Percentiles rank a stretch among this genome's conserved stretches.
These are phyloP conservation scores for Ia io DNA, from an alignment of 2,113 vertebrate species.

Conservation along the genomic window DNA sequence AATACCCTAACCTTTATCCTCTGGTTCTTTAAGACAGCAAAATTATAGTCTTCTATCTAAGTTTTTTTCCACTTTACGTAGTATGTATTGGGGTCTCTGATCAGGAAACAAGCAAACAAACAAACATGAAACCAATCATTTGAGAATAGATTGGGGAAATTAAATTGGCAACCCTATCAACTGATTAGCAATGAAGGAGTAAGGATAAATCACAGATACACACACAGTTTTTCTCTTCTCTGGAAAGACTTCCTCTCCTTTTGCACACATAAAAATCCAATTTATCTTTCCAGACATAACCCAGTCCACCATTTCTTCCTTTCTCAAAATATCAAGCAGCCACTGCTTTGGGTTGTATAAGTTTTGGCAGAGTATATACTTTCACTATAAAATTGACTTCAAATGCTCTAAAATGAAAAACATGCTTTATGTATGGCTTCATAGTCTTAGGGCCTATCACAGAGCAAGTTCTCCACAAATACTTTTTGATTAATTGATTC, in stretches of 20 bases:
- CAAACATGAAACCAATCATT: background rate
- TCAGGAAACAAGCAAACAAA: background rate
- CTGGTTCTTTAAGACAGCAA: background rate
- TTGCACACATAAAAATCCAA: background rate
- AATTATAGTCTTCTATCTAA: background rate
- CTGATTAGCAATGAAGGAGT: background rate
- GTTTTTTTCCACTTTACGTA: background rate
- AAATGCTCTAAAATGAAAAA: background rate
- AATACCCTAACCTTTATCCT: background rate
- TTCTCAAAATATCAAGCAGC: background rate
- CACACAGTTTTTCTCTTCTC: background rate
- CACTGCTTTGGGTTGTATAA: background rate
- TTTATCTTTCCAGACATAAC: background rate
- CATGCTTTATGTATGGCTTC: background rate
- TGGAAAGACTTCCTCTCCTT: background rate
- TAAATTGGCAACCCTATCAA: background rate
- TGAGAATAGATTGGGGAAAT: background rate
- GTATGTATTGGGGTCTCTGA: background rate
- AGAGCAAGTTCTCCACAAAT: background rate
- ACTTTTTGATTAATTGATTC: background rate
- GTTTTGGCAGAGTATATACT: background rate
- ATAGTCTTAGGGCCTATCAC: background rate
- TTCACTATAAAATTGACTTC: background rate
- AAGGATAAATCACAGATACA: background rate
- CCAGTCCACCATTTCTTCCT: background rate